These are phyloP conservation scores for Rhodophaea formosa DNA, from an alignment of 2,888 invertebrate genomes.

Conservation along the genomic window DNA sequence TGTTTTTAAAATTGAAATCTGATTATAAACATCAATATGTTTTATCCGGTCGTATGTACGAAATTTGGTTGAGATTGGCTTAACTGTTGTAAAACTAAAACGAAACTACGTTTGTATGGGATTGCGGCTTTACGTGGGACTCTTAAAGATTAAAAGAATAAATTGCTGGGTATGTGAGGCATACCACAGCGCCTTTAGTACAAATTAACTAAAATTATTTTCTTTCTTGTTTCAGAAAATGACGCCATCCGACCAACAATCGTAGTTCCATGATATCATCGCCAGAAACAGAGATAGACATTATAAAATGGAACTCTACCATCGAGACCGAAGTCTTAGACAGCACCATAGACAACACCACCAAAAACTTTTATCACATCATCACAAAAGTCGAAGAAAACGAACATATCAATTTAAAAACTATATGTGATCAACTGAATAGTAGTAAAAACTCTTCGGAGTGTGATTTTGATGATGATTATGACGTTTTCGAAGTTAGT, in stretches of 20 bases:
- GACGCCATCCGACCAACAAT: conserved; percentile 27
- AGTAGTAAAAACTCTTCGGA: conserved; percentile 22
- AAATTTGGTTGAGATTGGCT: too few species aligned
- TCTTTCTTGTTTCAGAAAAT: conserved; percentile 55
- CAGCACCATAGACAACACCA: conserved; percentile 56
- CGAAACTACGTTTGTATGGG: too few species aligned
- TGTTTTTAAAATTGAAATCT: too few species aligned
- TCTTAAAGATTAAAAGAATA: too few species aligned
- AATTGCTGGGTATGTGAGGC: too few species aligned
- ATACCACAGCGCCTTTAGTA: too few species aligned
- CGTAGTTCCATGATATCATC: conserved; percentile 61
- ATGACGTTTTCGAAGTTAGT: conserved; percentile 77
- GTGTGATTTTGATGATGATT: conserved; percentile 41
- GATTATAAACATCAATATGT: too few species aligned
- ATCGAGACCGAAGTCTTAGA: conserved; percentile 52
- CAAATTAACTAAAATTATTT: not conserved
- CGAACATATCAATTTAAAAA: conserved; percentile 26
- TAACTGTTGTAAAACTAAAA: too few species aligned
- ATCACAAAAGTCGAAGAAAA: conserved; percentile 38
- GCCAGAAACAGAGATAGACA: conserved; percentile 40
- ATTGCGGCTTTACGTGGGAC: too few species aligned
- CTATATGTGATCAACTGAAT: conserved; percentile 32
- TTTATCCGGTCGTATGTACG: too few species aligned
- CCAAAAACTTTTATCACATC: conserved; percentile 54
- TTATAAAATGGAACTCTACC: conserved; percentile 63